phyloP scores from a whole-genome alignment of 92 coral and sea anemone species.

The Anthopleura xanthogrammica region DNA sequence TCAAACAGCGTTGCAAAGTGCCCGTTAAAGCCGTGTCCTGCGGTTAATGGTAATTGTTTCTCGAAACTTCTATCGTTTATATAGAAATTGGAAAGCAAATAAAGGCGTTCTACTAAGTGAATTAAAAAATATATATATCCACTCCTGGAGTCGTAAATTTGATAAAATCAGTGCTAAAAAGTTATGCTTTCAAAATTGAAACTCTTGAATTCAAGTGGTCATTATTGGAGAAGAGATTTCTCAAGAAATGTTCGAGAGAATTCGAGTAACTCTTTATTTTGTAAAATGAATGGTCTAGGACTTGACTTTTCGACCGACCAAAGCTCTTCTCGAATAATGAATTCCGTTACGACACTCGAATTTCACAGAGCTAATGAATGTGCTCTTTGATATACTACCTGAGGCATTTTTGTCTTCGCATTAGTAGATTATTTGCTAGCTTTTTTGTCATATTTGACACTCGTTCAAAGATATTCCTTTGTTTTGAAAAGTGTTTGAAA shows the following conservation, averaged over 20 bases:
- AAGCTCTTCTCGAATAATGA: not conserved
- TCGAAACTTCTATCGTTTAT: no score
- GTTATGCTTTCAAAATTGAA: not conserved
- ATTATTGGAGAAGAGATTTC: not conserved
- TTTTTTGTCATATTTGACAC: not conserved
- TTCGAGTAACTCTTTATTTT: not conserved
- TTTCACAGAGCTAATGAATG: not conserved
- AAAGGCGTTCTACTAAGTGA: no score
- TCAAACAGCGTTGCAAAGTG: no score
- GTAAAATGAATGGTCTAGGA: not conserved
- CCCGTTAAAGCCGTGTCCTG: no score
- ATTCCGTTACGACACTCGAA: not conserved
- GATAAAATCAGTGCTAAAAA: not conserved
- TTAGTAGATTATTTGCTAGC: not conserved
- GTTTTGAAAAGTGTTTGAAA: constrained; percentile 4
- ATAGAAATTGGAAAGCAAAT: no score
- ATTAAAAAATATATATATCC: no score
- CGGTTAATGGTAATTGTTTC: no score
- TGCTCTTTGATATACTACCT: not conserved
- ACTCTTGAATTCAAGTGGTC: not conserved
- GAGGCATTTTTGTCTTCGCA: not conserved
- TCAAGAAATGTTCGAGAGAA: not conserved
- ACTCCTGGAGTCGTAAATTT: no score
- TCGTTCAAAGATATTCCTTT: not conserved
- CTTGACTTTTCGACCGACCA: not conserved